Evolutionary conservation across 1,140 invertebrate species (phyloP), one percentile per base, ranked within the genome.

Genomic region (Diprion similis): DNA sequence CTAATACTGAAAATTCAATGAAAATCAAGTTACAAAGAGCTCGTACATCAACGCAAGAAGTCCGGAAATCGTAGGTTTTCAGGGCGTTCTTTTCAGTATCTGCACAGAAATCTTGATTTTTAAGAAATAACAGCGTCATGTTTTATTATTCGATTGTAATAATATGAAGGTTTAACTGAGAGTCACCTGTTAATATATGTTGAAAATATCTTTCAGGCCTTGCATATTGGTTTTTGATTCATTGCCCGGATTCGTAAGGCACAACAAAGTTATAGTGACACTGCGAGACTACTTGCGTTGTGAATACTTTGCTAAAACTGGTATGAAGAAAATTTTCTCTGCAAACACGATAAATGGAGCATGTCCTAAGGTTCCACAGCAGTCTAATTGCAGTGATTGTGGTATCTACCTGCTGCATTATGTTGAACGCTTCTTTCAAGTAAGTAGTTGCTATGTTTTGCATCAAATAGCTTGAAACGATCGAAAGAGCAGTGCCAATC

Each of bases 201-300:
- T 59, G 51, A 17, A 9, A 59, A 15, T 59, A 15, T 59, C 6
- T 59, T 59, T 79, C 83, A 93, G 91, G 76, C 96, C 97, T 0
- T 96, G 96, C 83, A 98, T 99, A 82, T 89, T 99, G 71, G 96
- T 99, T 83, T 98, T 99, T 87, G 97, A 99, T 87, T 99, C 97
- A 0, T 87, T 99, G 76, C 92, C 93, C 75, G 94, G 95, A 15
- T 92, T 94, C 15, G 93, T 92, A 72, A 90, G 96, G 80, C 91
- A 91, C 47, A 90, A 6, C 51, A 59, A 94, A 71, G 95, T 98
- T 72, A 94, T 97, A 7, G 93, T 95, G 9, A 97, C 95, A 0
- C 87, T 99, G 71, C 88, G 95, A 47, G 95, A 97, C 80, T 98
- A 98, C 87, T 89, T 99, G 18, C 94, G 92, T 64, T 94, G 96